Evolutionary conservation across 2,888 invertebrate genomes (phyloP), one percentile per base, ranked within the genome.

Genomic region (Epicampocera succincta): DNA sequence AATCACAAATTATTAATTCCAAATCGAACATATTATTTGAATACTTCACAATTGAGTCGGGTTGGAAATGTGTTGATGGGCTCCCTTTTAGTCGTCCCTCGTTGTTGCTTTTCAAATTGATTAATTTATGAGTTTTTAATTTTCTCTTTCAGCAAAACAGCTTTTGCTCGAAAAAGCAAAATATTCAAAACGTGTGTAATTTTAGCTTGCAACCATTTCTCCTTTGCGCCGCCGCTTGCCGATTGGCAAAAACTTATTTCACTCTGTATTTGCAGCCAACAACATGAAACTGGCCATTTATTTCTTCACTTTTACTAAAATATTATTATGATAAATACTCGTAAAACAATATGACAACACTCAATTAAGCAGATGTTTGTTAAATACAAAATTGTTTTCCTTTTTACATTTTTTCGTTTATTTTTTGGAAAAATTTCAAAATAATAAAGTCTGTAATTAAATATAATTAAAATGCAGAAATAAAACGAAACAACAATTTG

Each of bases 341-440:
- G n/a, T n/a, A 79, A 52, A 80, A 72, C 76, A 80, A 40, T 76
- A 61, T 80, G 80, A 76, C 80, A 80, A 68, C 76, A 56, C 54
- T 56, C 80, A 80, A 80, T 80, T 76, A 80, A 72, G 80, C 80
- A 80, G 80, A 72, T 80, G 79, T 69, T 63, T 58, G 56, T 77
- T 48, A 56, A 66, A 75, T 58, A 29, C 17, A n/a, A 74, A 48
- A 42, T 13, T 29, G 19, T 48, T 19, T 58, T 56, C 46, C n/a
- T 13, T 15, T 72, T 38, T 65, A 13, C 4, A 38, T 71, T 40
- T 48, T 52, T 29, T n/a, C 13, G 11, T 12, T 38, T 46, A 21
- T 44, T 42, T 38, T 21, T 21, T 21, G 1, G 1, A 17, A 38
- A 33, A 69, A 46, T 48, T 52, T 61, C 1, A 3, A 73, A 75